Base-by-base conservation (phyloP, 2,888 invertebrate species). In the Trichopoda pennipes region DNA sequence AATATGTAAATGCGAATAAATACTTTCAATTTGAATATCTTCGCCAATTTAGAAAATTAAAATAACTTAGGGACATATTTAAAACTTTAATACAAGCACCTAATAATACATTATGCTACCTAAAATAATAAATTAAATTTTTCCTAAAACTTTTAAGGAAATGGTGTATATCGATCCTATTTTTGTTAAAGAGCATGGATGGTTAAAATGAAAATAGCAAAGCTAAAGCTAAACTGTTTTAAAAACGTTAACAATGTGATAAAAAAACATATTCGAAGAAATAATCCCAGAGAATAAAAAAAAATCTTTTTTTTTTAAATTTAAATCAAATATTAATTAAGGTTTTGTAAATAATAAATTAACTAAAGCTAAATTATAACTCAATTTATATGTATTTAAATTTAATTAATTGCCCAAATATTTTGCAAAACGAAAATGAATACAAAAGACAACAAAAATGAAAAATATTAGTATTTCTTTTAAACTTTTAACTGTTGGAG, bases 181-280 rank as follows among this genome's bases (percentile, higher is more conserved):
- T 10, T 47, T 7, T 21, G 2, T 44, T 16, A 1, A 19, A 55
- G 17, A 55, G 32, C 21, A 49, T n/a, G 38, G 38, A 38, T 63
- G 35, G 55, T 70, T 42, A 32, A 21, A 58, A 58, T 17, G 35
- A 66, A 47, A 28, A 61, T 80, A 80, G 79, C 79, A 58, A 80
- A 80, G 79, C 79, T 74, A 79, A 61, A 75, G n/a, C 55, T 21
- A 23, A 55, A 73, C 73, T 79, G 64, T 73, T 66, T 79, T 61
- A 68, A 73, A 79, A 79, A 79, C 53, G 68, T 68, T 44, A 47
- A 68, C 12, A 56, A 73, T 80, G 79, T 80, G 79, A 80, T 80
- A 80, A 44, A 73, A 55, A 58, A 70, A 35, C n/a, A n/a, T 51
- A 63, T 49, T 64, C 58, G 32, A 79, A 68, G n/a, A 66, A 80